Conservation (phyloP, 2,113 vertebrate genomes). For the Ascaphus truei region DNA sequence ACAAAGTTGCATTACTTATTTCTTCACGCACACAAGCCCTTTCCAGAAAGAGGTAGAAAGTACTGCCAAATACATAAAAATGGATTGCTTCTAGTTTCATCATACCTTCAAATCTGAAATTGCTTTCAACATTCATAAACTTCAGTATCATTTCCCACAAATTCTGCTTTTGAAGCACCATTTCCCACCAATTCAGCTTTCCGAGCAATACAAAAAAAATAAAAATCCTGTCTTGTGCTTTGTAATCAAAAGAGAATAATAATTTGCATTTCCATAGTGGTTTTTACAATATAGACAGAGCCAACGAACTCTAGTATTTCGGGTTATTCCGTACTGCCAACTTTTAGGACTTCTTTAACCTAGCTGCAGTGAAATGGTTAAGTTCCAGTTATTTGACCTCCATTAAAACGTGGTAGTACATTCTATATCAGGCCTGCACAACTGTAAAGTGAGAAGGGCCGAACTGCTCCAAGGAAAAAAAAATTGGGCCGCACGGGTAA, state of each 20-base stretch:
- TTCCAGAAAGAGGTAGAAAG: constrained; percentile 14
- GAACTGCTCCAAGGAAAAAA: too few relatives aligned
- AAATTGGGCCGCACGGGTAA: too few relatives aligned
- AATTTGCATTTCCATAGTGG: constrained; percentile 11
- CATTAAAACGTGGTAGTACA: too few relatives aligned
- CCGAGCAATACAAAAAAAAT: neutral
- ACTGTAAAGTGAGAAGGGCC: too few relatives aligned
- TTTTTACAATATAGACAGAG: neutral
- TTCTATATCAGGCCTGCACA: too few relatives aligned
- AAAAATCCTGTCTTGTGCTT: constrained; percentile 1
- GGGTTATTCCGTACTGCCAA: neutral
- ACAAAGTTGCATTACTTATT: constrained; percentile 28
- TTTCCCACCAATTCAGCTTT: constrained; percentile 35
- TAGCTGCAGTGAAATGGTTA: neutral
- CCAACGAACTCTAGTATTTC: neutral
- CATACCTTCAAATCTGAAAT: constrained; percentile 30
- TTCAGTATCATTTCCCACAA: constrained; percentile 37
- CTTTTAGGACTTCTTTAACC: neutral
- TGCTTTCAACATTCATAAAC: constrained; percentile 39
- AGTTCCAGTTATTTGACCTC: too few relatives aligned
- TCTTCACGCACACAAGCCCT: constrained; percentile 8
- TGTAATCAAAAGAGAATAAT: constrained; percentile 19
- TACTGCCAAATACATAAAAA: constrained; percentile 38
- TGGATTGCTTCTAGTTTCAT: constrained; percentile 31
- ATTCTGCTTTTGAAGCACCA: constrained; percentile 33